Evolutionary conservation across 2,797 vertebrate genomes (phyloP).

Genomic region (Leptoclinus maculatus): DNA sequence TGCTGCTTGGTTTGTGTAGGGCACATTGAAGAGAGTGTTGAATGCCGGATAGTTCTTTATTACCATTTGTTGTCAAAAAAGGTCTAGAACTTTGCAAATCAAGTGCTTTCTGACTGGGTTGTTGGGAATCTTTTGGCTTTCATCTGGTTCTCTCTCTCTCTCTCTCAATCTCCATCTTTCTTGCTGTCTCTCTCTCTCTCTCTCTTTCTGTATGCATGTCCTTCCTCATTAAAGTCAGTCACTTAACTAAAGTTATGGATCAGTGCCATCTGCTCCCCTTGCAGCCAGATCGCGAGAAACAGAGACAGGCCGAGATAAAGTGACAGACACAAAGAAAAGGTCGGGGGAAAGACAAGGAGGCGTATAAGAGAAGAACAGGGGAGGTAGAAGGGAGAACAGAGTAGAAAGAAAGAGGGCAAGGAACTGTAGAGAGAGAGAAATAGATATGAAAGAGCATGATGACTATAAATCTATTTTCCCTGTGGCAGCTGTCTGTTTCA

Average conservation of each 20-base stretch:
- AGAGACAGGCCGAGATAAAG: constrained; percentile 36
- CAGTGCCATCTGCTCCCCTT: constrained; percentile 69
- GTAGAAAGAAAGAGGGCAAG: constrained; percentile 4
- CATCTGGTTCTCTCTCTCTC: constrained; percentile 14
- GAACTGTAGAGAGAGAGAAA: constrained; percentile 4
- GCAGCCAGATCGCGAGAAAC: constrained; percentile 50
- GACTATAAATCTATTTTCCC: constrained; percentile 55
- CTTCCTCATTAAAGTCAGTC: constrained; percentile 62
- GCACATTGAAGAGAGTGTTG: background rate
- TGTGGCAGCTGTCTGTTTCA: constrained; percentile 52
- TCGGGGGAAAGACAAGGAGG: constrained; percentile 6
- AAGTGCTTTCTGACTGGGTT: constrained; percentile 7
- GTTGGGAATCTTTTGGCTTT: constrained; percentile 32
- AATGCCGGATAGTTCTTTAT: constrained; percentile 31
- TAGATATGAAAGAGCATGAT: constrained; percentile 25
- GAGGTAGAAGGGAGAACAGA: constrained; percentile 11
- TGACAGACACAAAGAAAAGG: constrained; percentile 40
- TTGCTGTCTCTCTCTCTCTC: constrained; percentile 1
- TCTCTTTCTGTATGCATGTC: constrained; percentile 35
- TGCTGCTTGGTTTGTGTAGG: constrained; percentile 22
- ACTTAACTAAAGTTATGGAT: constrained; percentile 71
- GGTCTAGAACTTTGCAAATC: constrained; percentile 21
- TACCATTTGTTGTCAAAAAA: constrained; percentile 21
- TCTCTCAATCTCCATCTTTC: constrained; percentile 37
- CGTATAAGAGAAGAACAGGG: background rate